A percentile compares a stretch with the other conserved stretches of the same genome.
Conservation (phyloP, 2,113 vertebrate species). For the pig (Sus scrofa) region T2T-Sscrofa CM000824.6:66715501-66716000, state of each 20-base stretch:
- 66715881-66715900: too few relatives aligned
- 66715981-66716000: too few relatives aligned
- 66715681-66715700: neutral
- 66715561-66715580: neutral
- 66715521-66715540: conserved; percentile 4
- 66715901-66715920: too few relatives aligned
- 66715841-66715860: neutral
- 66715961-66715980: too few relatives aligned
- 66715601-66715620: neutral
- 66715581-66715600: neutral
- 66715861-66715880: neutral
- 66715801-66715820: neutral
- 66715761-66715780: neutral
- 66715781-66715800: neutral
- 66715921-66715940: too few relatives aligned
- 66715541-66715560: neutral
- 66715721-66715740: neutral
- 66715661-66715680: neutral
- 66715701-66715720: too few relatives aligned
- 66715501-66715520: neutral
- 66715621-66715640: neutral
- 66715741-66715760: neutral
- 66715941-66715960: too few relatives aligned
- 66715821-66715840: neutral
- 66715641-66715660: neutral